Percentiles rank a stretch among this genome's conserved stretches.
phyloP scores from a whole-genome alignment of 2,113 vertebrate genomes.

The Dolichallabes microphthalmus region DNA sequence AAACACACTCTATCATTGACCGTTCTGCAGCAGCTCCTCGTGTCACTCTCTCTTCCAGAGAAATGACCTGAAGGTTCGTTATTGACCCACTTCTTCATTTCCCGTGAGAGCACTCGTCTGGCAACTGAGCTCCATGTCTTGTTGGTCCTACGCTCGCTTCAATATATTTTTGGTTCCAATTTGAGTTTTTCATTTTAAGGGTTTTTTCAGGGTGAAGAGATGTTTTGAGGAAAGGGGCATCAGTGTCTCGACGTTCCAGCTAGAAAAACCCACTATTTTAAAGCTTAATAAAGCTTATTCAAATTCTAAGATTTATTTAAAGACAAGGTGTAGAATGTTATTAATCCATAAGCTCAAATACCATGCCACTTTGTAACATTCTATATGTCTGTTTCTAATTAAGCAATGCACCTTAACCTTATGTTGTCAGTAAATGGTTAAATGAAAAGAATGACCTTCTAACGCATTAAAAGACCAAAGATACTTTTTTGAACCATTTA shows the following conservation, averaged over 20 bases:
- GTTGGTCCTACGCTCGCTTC: background rate
- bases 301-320: background rate
- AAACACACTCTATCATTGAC: background rate
- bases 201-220: background rate
- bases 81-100: background rate
- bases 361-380: background rate
- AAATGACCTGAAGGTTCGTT: background rate
- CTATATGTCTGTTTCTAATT: background rate
- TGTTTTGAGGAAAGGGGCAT: background rate
- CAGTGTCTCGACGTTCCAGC: too few relatives aligned
- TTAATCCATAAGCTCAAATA: background rate
- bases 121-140: background rate
- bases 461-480: background rate
- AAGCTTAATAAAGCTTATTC: background rate
- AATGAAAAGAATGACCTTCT: background rate
- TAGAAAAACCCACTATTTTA: background rate
- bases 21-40: slow-evolving; percentile 2
- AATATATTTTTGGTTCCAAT: background rate
- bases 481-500: background rate
- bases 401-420: background rate
- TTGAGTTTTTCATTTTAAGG: background rate
- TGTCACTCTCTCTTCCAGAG: background rate
- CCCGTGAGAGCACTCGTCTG: background rate
- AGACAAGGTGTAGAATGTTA: background rate
- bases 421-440: background rate